Conservation (phyloP, 2,888 invertebrate genomes). For the Metacarcinus magister region DNA sequence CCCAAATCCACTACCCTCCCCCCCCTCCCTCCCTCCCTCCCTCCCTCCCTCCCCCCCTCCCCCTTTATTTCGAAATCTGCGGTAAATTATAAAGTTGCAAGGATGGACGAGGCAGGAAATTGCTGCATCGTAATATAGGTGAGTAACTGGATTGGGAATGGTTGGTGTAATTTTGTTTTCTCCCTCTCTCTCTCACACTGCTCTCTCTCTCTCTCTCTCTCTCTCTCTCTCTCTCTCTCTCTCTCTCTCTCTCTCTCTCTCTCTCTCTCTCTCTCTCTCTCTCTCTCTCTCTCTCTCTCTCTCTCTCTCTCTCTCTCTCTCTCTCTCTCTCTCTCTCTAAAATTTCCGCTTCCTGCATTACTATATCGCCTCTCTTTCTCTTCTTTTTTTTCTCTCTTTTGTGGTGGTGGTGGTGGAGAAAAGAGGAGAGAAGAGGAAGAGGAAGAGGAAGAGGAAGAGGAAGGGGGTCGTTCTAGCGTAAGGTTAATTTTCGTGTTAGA, state of each 20-base stretch:
- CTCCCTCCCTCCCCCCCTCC: neutral
- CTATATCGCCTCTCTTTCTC: no score
- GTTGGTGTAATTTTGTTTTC: neutral
- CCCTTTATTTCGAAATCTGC: neutral
- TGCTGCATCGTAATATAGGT: neutral
- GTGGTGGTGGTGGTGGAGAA: no score
- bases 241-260: conserved; percentile 60
- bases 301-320: neutral
- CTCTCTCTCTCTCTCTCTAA: no score
- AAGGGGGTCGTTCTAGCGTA: neutral
- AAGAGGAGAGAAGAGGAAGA: no score
- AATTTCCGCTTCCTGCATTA: no score
- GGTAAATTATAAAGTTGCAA: neutral
- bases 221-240: conserved; percentile 52
- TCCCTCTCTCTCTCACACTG: no score
- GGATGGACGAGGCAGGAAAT: neutral
- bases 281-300: conserved; percentile 52
- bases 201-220: neutral
- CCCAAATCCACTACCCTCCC: no score
- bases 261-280: conserved; percentile 60
- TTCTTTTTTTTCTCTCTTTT: no score
- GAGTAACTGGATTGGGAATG: neutral
- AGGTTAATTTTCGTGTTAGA: neutral
- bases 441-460: no score
- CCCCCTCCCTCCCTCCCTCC: neutral